Evolutionary conservation across 2,113 vertebrate species (phyloP).

Genomic region (Austrofundulus limnaeus): DNA sequence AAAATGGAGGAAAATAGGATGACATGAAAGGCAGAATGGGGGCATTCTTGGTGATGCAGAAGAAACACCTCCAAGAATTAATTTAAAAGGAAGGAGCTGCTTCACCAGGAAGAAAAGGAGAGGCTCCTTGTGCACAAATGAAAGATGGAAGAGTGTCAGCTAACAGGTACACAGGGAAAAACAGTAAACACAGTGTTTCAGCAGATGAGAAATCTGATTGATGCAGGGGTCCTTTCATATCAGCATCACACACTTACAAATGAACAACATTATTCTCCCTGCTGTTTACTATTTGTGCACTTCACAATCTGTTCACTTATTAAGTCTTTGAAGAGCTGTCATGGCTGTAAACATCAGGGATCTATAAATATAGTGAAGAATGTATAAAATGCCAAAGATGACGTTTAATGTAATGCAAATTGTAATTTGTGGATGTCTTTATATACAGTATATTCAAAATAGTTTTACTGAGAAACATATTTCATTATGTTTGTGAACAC

Average conservation of each 20-base stretch:
- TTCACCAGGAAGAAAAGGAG: constrained; percentile 5
- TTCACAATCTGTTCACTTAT: neutral
- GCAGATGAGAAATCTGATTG: constrained; percentile 2
- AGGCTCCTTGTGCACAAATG: constrained; percentile 8
- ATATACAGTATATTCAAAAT: no score
- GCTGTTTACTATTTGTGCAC: neutral
- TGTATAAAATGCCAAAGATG: no score
- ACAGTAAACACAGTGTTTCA: neutral
- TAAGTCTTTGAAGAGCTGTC: neutral
- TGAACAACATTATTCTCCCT: neutral
- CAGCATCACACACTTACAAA: neutral
- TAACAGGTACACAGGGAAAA: neutral
- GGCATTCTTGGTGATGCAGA: neutral
- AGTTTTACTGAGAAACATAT: no score
- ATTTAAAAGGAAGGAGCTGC: constrained; percentile 14
- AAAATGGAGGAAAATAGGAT: neutral
- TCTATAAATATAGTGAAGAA: no score
- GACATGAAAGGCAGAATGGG: neutral
- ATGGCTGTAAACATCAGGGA: neutral
- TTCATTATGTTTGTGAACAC: no score
- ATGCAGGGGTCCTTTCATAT: neutral
- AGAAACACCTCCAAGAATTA: neutral
- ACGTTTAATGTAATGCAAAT: no score
- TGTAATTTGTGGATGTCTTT: no score
- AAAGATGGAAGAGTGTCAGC: constrained; percentile 6